These are phyloP conservation scores for Oxycera nigricornis DNA, from an alignment of 2,888 invertebrate species.

Conservation along the genomic window DNA sequence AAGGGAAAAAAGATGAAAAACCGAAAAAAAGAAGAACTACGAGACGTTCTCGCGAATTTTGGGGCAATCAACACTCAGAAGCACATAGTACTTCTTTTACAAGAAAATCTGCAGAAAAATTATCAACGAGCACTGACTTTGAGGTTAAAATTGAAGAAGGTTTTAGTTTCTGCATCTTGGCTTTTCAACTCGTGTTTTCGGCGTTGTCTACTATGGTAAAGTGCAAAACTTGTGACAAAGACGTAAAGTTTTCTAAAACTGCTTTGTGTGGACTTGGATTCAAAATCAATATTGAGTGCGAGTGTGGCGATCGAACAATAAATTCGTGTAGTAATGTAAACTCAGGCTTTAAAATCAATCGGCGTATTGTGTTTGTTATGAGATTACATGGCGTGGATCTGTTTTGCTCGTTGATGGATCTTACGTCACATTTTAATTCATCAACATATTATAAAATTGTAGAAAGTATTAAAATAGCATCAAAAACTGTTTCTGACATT, in stretches of 20 bases:
- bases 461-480: background rate
- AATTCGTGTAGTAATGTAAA: background rate
- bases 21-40: no score
- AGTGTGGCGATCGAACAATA: background rate
- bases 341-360: background rate
- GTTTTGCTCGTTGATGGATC: conserved; percentile 2
- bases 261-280: background rate
- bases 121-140: background rate
- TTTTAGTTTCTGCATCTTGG: background rate
- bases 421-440: background rate
- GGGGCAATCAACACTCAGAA: background rate
- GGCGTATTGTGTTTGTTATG: background rate
- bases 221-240: conserved; percentile 2
- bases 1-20: no score
- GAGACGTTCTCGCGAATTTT: background rate
- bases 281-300: background rate
- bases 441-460: background rate
- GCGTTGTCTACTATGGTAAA: background rate
- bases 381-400: background rate
- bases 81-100: background rate
- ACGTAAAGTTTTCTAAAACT: background rate
- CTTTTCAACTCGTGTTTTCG: background rate
- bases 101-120: conserved; percentile 4
- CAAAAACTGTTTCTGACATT: background rate
- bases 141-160: background rate